Evolutionary conservation across 2,888 invertebrate species (phyloP), one percentile per base, ranked within the genome.

Genomic region (Drosophila niveifrons): DNA sequence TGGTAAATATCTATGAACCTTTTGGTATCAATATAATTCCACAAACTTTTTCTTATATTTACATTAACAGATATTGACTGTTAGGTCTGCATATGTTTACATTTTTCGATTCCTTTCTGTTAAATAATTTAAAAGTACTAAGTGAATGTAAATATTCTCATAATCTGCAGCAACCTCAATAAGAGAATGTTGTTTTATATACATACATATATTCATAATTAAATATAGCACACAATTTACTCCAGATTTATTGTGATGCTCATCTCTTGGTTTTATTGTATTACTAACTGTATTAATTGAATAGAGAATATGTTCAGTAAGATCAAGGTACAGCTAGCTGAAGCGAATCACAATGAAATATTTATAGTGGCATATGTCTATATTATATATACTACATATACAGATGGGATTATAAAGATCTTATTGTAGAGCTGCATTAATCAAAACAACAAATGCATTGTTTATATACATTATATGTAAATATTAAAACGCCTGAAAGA

Each of bases 361-460:
- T 56, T 51, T 36, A 23, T 39, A 44, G 9, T 29, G 13, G 11
- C n/a, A n/a, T 36, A 36, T 36, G n/a, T 11, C 15, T 43, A 52
- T 23, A 34, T 18, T 31, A n/a, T 23, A 23, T 31, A n/a, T 23
- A 23, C 23, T 50, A 53, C 59, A 70, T 50, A 50, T 18, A 50
- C 31, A 8, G 34, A 52, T 39, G 52, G 52, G 15, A 79, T 70
- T 65, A 17, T 62, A 47, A 50, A 59, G 68, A 46, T 65, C 41
- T 52, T 51, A 39, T 69, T 72, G 43, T 52, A 1, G 52, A 43
- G 18, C 67, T 52, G 51, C 58, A 58, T 69, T 61, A 66, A 75
- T 72, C 58, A 65, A 71, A 78, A 71, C 69, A 85, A 84, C 78
- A 84, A 85, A 78, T 85, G 85, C 82, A 84, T 88, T 84, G 85